Conservation (phyloP, 1,140 invertebrate genomes). For the Meloidogyne exigua region DNA sequence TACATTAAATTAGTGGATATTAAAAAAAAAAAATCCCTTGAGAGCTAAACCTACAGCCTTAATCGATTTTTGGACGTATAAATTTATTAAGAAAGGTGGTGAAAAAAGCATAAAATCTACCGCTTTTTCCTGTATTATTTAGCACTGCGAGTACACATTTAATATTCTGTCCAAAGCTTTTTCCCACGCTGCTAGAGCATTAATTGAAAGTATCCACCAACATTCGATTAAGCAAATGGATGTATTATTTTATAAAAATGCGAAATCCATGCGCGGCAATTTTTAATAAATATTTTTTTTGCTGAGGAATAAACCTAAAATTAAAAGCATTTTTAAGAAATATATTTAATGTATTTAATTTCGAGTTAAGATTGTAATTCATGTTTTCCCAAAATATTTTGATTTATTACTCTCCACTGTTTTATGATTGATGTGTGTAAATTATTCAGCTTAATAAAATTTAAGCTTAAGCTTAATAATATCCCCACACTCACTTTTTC, state of each 20-base stretch:
- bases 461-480: no score
- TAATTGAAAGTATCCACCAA: background rate
- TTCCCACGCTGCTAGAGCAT: background rate
- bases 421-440: no score
- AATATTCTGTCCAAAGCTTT: constrained; percentile 1
- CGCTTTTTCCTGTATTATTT: background rate
- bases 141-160: background rate
- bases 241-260: background rate
- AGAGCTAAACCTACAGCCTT: background rate
- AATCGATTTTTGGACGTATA: background rate
- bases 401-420: no score
- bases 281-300: background rate
- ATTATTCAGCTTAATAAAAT: no score
- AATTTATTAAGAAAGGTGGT: background rate
- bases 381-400: no score
- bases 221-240: background rate
- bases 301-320: background rate
- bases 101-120: background rate
- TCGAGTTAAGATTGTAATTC: no score
- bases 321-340: background rate
- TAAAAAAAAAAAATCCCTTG: no score
- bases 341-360: background rate
- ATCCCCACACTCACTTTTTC: no score
- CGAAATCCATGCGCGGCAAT: background rate
- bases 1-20: no score